Evolutionary conservation across 2,888 invertebrate species (phyloP).

Genomic region (Drosophila limbata): DNA sequence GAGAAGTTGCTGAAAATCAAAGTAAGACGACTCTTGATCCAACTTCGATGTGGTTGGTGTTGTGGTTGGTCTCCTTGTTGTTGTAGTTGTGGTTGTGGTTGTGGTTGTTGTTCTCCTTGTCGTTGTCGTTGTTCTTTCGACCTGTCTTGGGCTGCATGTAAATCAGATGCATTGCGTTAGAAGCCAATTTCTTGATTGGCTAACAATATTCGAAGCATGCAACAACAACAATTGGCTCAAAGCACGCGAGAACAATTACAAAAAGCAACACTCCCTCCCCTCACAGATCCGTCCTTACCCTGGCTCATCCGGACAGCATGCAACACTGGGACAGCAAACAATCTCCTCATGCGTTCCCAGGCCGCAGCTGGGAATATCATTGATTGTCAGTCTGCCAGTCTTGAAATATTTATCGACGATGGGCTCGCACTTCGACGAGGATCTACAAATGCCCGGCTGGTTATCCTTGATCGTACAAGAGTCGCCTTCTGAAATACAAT

Average conservation of each 20-base stretch:
- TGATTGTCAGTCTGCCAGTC: slow-evolving; percentile 36
- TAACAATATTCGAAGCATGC: slow-evolving; percentile 30
- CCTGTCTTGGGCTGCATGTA: slow-evolving; percentile 43
- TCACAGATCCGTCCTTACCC: slow-evolving; percentile 18
- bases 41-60: background rate
- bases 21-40: slow-evolving; percentile 24
- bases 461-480: slow-evolving; percentile 38
- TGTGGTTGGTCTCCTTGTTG: background rate
- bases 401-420: slow-evolving; percentile 53
- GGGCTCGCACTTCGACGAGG: slow-evolving; percentile 59
- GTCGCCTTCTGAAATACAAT: slow-evolving; percentile 55
- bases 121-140: background rate
- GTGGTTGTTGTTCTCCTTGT: slow-evolving; percentile 3
- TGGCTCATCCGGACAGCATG: slow-evolving; percentile 49
- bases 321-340: slow-evolving; percentile 75
- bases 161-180: slow-evolving; percentile 42
- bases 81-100: background rate
- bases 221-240: slow-evolving; percentile 46
- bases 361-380: slow-evolving; percentile 72
- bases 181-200: slow-evolving; percentile 26
- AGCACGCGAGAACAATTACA: slow-evolving; percentile 28
- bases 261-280: slow-evolving; percentile 1
- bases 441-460: slow-evolving; percentile 67
- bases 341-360: slow-evolving; percentile 67
- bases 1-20: slow-evolving; percentile 43